Base-by-base conservation (phyloP, 2,888 invertebrate species). In the Stomorhina lunata region DNA sequence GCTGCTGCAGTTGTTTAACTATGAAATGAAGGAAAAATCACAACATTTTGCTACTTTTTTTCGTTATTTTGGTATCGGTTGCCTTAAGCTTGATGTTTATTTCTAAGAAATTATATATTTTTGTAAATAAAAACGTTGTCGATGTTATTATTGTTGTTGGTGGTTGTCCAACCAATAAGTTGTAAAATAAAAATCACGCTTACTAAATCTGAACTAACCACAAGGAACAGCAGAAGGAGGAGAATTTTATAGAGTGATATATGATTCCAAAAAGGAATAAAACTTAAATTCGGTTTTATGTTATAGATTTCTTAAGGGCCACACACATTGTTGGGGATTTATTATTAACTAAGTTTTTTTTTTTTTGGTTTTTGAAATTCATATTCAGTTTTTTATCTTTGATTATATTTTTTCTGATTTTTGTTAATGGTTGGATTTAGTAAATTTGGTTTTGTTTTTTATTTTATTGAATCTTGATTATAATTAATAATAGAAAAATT, bases 111-210 rank as follows among this genome's bases (percentile, higher is more conserved):
- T 71, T 63, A 50, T 65, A 77, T 71, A 37, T 71, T 55, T 73
- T 48, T 69, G 66, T 71, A 66, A 68, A 66, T 55, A 17, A 15
- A 65, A 50, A 27, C 55, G 27, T 17, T 57, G 71, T 9, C 43
- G 45, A 9, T 69, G 61, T 22, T 75, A 55, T 10, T 63, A 17
- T 27, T 63, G 37, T 25, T 45, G 45, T 48, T 32, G 10, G 29
- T 48, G 25, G 22, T 69, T 80, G 68, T 77, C 61, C 61, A 57
- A 65, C 53, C 81, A 77, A 79, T 72, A 68, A 79, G 10, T 77
- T 81, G 69, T 80, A 57, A 63, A 63, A 29, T 71, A 53, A 59
- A 81, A 77, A 81, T 81, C 77, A 81, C 77, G 81, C 81, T 81
- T 81, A 29, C 27, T 27, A 53, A 81, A 69, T 75, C n/a, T 22